A percentile compares a stretch with the other conserved stretches of the same genome.
These are phyloP conservation scores for Spilogale gracilis DNA, from an alignment of 2,113 vertebrate genomes.

Conservation along the genomic window DNA sequence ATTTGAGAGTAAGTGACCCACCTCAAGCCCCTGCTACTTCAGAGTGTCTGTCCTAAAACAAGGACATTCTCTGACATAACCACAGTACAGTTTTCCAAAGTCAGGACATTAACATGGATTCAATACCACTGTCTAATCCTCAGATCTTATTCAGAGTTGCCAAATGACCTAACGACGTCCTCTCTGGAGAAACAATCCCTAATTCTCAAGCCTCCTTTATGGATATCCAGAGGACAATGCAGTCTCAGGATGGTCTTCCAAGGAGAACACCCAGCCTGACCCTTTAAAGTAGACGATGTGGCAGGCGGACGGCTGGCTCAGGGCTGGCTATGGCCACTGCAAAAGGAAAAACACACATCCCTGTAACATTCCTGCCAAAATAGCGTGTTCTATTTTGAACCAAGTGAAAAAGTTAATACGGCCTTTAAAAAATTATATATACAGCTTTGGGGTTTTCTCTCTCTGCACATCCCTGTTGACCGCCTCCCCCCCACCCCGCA, in stretches of 20 bases:
- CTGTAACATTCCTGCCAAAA: too few species aligned
- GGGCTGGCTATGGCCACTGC: accelerated
- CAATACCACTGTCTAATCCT: background rate
- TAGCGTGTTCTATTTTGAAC: background rate
- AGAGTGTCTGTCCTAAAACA: background rate
- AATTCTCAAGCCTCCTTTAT: background rate
- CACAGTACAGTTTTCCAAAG: background rate
- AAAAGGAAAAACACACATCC: background rate
- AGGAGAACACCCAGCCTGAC: background rate
- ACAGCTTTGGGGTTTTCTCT: background rate
- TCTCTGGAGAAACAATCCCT: background rate
- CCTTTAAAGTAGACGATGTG: accelerated
- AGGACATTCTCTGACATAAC: background rate
- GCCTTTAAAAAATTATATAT: background rate
- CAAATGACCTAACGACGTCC: background rate
- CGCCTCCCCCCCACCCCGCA: background rate
- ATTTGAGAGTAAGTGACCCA: background rate
- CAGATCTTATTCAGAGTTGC: background rate
- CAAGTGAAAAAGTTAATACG: background rate
- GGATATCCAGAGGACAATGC: background rate
- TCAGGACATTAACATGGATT: background rate
- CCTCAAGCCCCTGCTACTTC: background rate
- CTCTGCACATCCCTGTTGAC: too few species aligned
- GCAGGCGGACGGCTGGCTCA: background rate
- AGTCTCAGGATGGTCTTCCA: background rate